phyloP scores from a whole-genome alignment of 2,797 vertebrate species.

The Orientallactaga sibirica region DNA sequence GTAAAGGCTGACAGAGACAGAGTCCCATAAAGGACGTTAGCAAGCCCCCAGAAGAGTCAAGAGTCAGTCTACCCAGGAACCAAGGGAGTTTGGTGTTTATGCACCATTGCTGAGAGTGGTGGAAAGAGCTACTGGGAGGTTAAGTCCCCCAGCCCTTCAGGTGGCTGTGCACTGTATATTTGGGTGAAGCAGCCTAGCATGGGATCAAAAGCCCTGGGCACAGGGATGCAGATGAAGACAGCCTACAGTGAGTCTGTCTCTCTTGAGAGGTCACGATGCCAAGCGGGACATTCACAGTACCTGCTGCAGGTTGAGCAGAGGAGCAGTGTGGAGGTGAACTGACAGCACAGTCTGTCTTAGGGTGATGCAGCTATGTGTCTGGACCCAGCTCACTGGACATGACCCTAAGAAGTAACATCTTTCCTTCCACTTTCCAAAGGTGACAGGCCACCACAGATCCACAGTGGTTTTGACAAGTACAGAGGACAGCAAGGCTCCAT shows the following conservation, averaged over 20 bases:
- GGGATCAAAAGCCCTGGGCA: not conserved
- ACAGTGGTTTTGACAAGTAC: no score
- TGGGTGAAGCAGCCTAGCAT: not conserved
- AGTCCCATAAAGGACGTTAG: not conserved
- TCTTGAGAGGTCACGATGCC: not conserved
- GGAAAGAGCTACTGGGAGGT: not conserved
- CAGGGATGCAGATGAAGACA: not conserved
- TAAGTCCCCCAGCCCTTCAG: not conserved
- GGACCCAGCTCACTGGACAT: not conserved
- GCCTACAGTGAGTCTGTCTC: not conserved
- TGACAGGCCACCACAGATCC: not conserved
- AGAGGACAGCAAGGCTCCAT: no score
- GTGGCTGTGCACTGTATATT: not conserved
- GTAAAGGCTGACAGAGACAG: not conserved
- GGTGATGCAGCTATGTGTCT: not conserved
- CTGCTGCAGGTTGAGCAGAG: not conserved
- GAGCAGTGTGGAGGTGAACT: not conserved
- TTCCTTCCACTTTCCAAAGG: not conserved
- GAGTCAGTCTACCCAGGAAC: not conserved
- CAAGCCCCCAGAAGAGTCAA: not conserved
- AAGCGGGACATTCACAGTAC: not conserved
- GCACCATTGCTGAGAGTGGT: not conserved
- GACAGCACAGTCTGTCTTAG: not conserved
- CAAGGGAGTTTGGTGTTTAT: not conserved
- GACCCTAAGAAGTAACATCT: not conserved